Percentiles rank a stretch among this genome's conserved stretches.
These are phyloP conservation scores for Oryzias sinensis DNA, from an alignment of 2,797 vertebrate species.

Conservation along the genomic window DNA sequence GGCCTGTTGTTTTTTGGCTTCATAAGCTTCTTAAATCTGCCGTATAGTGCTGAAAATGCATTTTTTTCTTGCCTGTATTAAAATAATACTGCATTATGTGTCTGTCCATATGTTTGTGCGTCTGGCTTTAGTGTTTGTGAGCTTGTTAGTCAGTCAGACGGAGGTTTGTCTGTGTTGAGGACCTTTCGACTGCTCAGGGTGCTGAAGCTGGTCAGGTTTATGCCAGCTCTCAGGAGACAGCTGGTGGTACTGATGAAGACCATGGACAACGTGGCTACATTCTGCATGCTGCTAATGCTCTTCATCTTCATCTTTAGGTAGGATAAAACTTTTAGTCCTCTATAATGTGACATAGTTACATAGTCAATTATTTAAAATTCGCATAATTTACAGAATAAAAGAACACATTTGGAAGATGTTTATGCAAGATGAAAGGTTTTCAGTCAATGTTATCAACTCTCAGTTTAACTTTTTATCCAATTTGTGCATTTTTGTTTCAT, in stretches of 20 bases:
- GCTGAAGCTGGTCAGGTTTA: conserved; percentile 94
- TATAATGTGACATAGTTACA: background rate
- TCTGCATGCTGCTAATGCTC: conserved; percentile 99
- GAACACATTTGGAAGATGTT: background rate
- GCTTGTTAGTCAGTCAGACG: conserved; percentile 91
- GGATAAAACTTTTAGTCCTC: background rate
- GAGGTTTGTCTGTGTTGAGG: conserved; percentile 90
- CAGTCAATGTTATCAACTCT: background rate
- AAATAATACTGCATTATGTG: background rate
- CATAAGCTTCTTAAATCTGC: no score
- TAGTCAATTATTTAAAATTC: background rate
- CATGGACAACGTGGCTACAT: conserved; percentile 98
- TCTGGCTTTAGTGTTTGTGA: conserved; percentile 84
- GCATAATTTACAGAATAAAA: background rate
- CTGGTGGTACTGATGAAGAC: conserved; percentile 98
- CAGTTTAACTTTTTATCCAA: background rate
- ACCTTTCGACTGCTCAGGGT: conserved; percentile 93
- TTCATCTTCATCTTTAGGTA: conserved; percentile 98
- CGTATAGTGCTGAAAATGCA: no score
- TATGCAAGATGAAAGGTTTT: background rate
- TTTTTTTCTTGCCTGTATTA: background rate
- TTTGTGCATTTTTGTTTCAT: background rate
- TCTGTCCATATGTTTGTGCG: background rate
- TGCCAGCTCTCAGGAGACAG: conserved; percentile 93
- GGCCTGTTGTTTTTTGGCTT: no score